These are phyloP conservation scores for Lepidurus apus DNA, from an alignment of 1,140 invertebrate genomes.

Conservation along the genomic window DNA sequence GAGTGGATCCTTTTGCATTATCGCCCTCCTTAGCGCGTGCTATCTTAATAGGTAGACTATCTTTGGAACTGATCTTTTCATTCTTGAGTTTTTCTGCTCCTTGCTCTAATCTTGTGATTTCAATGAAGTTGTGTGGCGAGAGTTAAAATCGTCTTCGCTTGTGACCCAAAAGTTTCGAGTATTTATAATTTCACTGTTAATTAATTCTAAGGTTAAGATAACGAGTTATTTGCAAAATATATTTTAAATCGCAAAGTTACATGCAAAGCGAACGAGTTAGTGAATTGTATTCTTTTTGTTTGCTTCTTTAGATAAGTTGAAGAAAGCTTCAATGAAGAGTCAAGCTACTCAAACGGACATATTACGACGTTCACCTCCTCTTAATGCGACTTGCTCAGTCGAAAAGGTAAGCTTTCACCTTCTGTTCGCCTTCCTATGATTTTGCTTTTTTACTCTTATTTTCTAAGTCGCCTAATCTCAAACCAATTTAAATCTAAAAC, in stretches of 20 bases:
- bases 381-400: background rate
- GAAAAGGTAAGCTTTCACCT: background rate
- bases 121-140: too few species aligned
- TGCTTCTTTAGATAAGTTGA: conserved; percentile 62
- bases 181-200: too few species aligned
- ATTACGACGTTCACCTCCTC: conserved; percentile 34
- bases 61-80: background rate
- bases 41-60: conserved; percentile 39
- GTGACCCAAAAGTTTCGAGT: too few species aligned
- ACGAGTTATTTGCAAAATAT: too few species aligned
- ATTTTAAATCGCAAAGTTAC: too few species aligned
- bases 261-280: too few species aligned
- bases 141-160: too few species aligned
- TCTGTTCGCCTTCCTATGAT: background rate
- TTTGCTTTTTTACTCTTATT: background rate
- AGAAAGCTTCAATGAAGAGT: conserved; percentile 78
- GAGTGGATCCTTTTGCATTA: conserved; percentile 33
- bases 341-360: conserved; percentile 86
- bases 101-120: background rate
- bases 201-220: too few species aligned
- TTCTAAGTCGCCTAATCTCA: background rate
- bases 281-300: background rate
- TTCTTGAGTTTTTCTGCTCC: background rate
- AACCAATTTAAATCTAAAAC: background rate
- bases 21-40: conserved; percentile 42